These are phyloP conservation scores for Enteromius paludinosus DNA, from an alignment of 2,797 vertebrate genomes.

Conservation along the genomic window DNA sequence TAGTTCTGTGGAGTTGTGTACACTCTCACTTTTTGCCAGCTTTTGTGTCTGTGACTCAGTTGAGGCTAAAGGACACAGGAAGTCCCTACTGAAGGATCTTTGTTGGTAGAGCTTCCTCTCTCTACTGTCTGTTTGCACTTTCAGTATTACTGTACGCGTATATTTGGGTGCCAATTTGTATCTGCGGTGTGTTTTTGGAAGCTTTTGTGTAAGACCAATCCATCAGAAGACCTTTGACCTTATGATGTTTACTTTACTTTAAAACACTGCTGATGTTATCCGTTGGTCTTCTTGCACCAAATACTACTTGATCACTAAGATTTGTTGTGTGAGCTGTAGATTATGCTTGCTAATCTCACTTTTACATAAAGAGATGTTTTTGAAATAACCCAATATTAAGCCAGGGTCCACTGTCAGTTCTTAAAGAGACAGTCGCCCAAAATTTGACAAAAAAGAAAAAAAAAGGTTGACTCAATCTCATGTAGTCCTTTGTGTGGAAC, in stretches of 20 bases:
- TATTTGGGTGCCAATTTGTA: conserved; percentile 18
- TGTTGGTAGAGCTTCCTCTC: conserved; percentile 20
- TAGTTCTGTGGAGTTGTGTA: background rate
- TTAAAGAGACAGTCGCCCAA: background rate
- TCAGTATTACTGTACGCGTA: conserved; percentile 28
- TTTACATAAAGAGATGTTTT: conserved; percentile 33
- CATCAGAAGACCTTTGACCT: conserved; percentile 12
- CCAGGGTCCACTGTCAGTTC: background rate
- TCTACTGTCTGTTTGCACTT: conserved; percentile 26
- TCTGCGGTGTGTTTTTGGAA: conserved; percentile 14
- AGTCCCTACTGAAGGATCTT: conserved; percentile 14
- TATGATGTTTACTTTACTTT: conserved; percentile 1
- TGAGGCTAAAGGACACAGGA: conserved; percentile 41
- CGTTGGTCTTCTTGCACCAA: background rate
- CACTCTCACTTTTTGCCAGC: background rate
- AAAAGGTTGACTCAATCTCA: background rate
- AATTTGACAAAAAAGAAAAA: no score
- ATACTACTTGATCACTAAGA: conserved; percentile 8
- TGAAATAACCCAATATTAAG: conserved; percentile 7
- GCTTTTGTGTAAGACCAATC: background rate
- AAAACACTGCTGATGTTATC: background rate
- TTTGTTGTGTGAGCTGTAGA: conserved; percentile 8
- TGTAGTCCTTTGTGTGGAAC: background rate
- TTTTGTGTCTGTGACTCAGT: conserved; percentile 12
- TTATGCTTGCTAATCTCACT: conserved; percentile 27